Conservation (phyloP, 2,113 vertebrate species). For the Psephotus haematonotus region DNA sequence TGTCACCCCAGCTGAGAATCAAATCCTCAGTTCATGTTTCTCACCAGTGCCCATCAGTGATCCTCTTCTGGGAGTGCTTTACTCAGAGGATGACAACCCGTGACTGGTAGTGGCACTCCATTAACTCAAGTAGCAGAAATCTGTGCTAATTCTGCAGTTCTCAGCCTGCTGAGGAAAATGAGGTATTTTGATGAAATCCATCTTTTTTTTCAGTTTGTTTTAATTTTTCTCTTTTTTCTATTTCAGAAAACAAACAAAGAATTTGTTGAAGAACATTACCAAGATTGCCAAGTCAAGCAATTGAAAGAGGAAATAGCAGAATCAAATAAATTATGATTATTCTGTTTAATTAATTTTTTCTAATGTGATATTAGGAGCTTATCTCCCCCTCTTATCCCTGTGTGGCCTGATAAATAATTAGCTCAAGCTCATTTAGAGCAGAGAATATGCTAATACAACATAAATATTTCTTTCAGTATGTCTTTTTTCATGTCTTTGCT, state of each 20-base stretch:
- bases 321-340: conserved; percentile 3
- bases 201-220: not conserved
- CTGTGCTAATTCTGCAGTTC: not conserved
- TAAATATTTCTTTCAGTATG: not conserved
- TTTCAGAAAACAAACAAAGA: not conserved
- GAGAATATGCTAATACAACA: not conserved
- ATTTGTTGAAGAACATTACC: not conserved
- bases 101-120: not conserved
- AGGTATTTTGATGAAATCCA: not conserved
- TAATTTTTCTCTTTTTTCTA: not conserved
- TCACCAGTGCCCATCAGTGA: not conserved
- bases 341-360: conserved; percentile 34
- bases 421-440: not conserved
- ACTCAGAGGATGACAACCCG: not conserved
- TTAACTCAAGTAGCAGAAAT: conserved; percentile 17
- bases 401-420: conserved; percentile 10
- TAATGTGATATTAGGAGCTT: conserved; percentile 16
- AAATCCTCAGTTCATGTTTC: not conserved
- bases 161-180: not conserved
- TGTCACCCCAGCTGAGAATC: not conserved
- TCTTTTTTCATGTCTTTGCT: not conserved
- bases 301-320: conserved; percentile 2
- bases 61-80: not conserved
- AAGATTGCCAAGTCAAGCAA: not conserved
- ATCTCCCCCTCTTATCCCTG: not conserved